Evolutionary conservation across 2,888 invertebrate genomes (phyloP), one percentile per base, ranked within the genome.

Genomic region (Callyntrura guangdongensis): DNA sequence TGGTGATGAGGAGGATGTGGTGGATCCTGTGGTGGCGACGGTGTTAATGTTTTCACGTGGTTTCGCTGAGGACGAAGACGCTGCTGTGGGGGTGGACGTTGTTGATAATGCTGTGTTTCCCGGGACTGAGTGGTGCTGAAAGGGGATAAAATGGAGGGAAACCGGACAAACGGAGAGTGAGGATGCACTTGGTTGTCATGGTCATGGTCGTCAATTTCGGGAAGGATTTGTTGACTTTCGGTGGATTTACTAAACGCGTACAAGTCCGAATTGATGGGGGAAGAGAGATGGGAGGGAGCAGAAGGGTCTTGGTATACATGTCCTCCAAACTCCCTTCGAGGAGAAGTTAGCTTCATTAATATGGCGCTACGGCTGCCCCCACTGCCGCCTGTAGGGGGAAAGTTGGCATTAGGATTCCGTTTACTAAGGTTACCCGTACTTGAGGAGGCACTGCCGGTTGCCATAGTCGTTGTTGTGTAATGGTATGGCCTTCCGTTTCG

Each of bases 121-220:
- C 56, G 61, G 27, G 88, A 74, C 0, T 74, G 88, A 53, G 14
- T 20, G 27, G 11, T 20, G 59, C 69, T 56, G 77, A 69, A 87
- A 9, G 86, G 86, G 0, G 90, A 85, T 17, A 59, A 53, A 11
- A 83, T 74, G 20, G 89, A 79, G 12, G 91, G 86, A 47, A 91
- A 91, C 36, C 81, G 61, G 53, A 87, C 86, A 74, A 87, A 91
- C n/a, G 90, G 84, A 17, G 49, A 47, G 17, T 69, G n/a, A n/a
- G n/a, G n/a, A n/a, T n/a, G 84, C 49, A 1, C 74, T 11, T 85
- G 45, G 74, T 3, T n/a, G 20, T 47, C 59, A 3, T 67, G 69
- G 61, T 72, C 20, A n/a, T n/a, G n/a, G n/a, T n/a, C n/a, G n/a
- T n/a, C n/a, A n/a, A n/a, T n/a, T n/a, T n/a, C n/a, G n/a, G n/a